These are phyloP conservation scores for Ivindomyrus marchei DNA, from an alignment of 2,113 vertebrate genomes.

Conservation along the genomic window DNA sequence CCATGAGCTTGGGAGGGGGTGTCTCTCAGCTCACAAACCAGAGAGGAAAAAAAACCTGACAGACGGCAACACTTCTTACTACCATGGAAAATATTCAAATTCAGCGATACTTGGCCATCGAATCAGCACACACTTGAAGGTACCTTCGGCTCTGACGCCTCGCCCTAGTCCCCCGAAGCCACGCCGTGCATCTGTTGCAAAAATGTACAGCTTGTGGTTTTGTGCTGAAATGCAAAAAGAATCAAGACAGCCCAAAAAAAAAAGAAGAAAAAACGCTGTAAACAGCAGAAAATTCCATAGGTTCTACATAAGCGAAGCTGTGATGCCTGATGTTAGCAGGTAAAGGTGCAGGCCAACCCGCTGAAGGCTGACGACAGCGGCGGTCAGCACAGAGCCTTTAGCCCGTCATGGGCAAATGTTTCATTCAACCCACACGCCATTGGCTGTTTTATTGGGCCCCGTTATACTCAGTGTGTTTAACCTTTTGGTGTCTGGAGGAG, in stretches of 20 bases:
- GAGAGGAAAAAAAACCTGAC: background rate
- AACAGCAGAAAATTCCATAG: background rate
- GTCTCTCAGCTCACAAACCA: background rate
- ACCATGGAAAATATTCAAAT: conserved; percentile 19
- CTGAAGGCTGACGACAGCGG: background rate
- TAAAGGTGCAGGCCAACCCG: background rate
- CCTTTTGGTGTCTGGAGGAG: background rate
- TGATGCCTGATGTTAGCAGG: background rate
- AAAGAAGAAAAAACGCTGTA: background rate
- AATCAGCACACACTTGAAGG: background rate
- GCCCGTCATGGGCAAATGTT: background rate
- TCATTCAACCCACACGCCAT: background rate
- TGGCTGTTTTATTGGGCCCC: background rate
- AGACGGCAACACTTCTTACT: background rate
- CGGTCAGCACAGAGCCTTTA: background rate
- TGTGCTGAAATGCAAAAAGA: background rate
- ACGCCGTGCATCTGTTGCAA: background rate
- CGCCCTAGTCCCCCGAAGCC: background rate
- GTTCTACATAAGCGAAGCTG: background rate
- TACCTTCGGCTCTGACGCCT: background rate
- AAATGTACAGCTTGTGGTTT: background rate
- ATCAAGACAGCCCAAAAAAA: background rate
- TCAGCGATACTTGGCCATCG: background rate
- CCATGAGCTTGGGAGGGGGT: background rate
- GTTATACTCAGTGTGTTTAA: background rate